Evolutionary conservation across 2,113 vertebrate genomes (phyloP).

Genomic region (Microcebus tavaratra): DNA sequence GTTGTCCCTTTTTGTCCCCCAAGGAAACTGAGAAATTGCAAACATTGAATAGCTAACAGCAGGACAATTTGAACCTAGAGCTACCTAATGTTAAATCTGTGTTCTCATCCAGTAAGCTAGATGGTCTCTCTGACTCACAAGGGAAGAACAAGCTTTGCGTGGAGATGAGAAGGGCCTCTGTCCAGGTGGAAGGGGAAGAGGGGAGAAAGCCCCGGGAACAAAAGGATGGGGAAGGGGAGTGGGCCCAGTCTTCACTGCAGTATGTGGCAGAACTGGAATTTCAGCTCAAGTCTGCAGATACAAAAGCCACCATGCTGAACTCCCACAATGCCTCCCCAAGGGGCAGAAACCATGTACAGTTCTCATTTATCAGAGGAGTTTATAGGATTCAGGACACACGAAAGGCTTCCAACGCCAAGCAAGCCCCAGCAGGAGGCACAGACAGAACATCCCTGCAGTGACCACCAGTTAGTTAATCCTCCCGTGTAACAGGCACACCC

Average conservation of each 20-base stretch:
- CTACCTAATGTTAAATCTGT: rapidly evolving
- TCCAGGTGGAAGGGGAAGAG: too few relatives aligned
- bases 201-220: too few relatives aligned
- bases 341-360: neutral
- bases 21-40: neutral
- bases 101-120: neutral
- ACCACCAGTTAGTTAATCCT: neutral
- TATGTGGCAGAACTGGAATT: neutral
- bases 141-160: neutral
- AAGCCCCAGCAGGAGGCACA: neutral
- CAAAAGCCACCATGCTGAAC: neutral
- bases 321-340: neutral
- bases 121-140: rapidly evolving
- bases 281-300: neutral
- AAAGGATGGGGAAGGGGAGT: neutral
- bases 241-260: too few relatives aligned
- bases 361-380: neutral
- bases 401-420: neutral
- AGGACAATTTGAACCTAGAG: neutral
- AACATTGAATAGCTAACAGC: rapidly evolving
- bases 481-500: neutral
- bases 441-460: neutral
- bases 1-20: rapidly evolving
- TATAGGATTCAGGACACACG: neutral
- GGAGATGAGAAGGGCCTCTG: neutral